Percentiles rank a stretch among this genome's conserved stretches.
Evolutionary conservation across 2,888 invertebrate genomes (phyloP).

Genomic region (Acronicta psi): DNA sequence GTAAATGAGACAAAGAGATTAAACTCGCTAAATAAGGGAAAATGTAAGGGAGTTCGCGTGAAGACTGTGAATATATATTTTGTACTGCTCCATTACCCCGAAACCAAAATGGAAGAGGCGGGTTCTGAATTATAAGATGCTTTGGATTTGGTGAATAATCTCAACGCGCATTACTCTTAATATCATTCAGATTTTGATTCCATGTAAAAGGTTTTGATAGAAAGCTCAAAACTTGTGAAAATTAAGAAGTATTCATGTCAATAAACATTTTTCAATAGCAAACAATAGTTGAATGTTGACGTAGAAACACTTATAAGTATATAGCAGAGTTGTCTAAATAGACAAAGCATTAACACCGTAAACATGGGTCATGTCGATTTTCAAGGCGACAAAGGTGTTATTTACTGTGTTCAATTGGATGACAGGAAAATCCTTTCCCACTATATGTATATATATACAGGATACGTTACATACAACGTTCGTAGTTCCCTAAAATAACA

Average conservation of each 20-base stretch:
- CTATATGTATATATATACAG: too few species aligned
- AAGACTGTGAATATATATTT: slow-evolving; percentile 28
- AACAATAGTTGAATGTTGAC: background rate
- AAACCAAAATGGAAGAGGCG: slow-evolving; percentile 42
- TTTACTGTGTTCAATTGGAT: too few species aligned
- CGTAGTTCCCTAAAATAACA: too few species aligned
- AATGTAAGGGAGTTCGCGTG: slow-evolving; percentile 32
- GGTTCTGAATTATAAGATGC: slow-evolving; percentile 39
- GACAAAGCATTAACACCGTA: too few species aligned
- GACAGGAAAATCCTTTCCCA: too few species aligned
- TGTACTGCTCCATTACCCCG: slow-evolving; percentile 34
- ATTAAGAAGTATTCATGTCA: slow-evolving; percentile 8
- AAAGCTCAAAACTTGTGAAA: slow-evolving; percentile 6
- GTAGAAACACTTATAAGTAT: slow-evolving; percentile 12
- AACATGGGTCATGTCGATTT: too few species aligned
- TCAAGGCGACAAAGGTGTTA: background rate
- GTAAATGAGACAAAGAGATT: slow-evolving; percentile 41
- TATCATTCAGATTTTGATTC: slow-evolving; percentile 17
- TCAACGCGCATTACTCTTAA: slow-evolving; percentile 23
- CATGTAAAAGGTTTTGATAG: slow-evolving; percentile 11
- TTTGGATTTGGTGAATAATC: slow-evolving; percentile 42
- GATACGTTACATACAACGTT: too few species aligned
- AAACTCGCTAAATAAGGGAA: slow-evolving; percentile 44
- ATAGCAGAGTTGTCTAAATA: too few species aligned
- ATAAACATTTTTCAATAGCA: slow-evolving; percentile 3